A percentile compares a stretch with the other conserved stretches of the same genome.
Conservation (phyloP, 2,113 vertebrate genomes). For the Neolamprologus hecqui region DNA sequence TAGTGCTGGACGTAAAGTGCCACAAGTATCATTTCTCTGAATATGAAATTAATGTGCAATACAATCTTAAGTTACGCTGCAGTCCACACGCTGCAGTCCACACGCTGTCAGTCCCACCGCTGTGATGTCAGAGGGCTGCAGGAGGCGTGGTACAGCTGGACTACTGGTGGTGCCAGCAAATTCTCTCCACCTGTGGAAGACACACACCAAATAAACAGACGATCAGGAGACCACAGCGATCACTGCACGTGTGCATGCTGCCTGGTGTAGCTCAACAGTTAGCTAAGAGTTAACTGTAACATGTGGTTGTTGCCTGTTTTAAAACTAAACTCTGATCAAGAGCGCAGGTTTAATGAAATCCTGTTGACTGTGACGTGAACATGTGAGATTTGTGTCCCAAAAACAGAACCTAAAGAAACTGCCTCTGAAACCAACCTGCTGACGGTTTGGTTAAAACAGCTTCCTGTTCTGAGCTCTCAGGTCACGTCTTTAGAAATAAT, state of each 20-base stretch:
- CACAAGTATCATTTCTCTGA: too few species aligned
- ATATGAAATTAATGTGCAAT: too few species aligned
- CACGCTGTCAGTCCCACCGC: not conserved
- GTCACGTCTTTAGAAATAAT: not conserved
- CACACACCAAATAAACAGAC: not conserved
- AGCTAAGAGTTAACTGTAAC: not conserved
- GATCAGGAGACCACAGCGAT: not conserved
- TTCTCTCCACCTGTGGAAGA: slow-evolving; percentile 3
- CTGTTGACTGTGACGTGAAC: rapidly evolving
- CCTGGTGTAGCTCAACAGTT: rapidly evolving
- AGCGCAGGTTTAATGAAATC: not conserved
- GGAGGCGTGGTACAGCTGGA: not conserved
- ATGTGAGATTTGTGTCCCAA: not conserved
- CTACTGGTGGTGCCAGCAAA: not conserved
- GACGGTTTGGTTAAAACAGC: rapidly evolving
- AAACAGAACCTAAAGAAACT: not conserved
- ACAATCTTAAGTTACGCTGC: not conserved
- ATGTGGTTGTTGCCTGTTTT: not conserved
- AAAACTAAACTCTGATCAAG: not conserved
- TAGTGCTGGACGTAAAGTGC: too few species aligned
- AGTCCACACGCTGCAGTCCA: not conserved
- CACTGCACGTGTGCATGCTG: not conserved
- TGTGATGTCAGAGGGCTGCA: not conserved
- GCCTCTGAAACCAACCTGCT: not conserved
- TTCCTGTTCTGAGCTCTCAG: not conserved